These are phyloP conservation scores for Lates japonicus DNA, from an alignment of 2,797 vertebrate genomes.

Conservation along the genomic window DNA sequence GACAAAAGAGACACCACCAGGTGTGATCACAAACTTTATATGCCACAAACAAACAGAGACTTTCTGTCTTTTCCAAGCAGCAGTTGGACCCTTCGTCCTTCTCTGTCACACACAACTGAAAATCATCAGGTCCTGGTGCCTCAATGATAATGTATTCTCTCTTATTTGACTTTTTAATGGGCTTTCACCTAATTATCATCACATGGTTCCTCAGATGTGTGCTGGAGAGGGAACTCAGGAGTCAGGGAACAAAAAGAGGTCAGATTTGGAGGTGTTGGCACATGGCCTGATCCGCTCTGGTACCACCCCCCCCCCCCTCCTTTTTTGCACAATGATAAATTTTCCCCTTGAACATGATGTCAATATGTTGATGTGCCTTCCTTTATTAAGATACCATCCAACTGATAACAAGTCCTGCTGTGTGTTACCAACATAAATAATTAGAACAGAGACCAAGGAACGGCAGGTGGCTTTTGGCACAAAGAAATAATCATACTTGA, in stretches of 20 bases:
- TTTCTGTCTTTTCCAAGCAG: slow-evolving; percentile 30
- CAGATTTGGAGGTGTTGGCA: slow-evolving; percentile 89
- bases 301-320: slow-evolving; percentile 46
- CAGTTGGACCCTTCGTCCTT: slow-evolving; percentile 77
- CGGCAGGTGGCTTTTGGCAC: slow-evolving; percentile 99
- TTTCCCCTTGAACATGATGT: slow-evolving; percentile 98
- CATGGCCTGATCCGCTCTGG: slow-evolving; percentile 83
- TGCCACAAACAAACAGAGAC: slow-evolving; percentile 39
- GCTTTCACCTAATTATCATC: slow-evolving; percentile 96
- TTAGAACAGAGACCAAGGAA: slow-evolving; percentile 97
- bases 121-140: slow-evolving; percentile 77
- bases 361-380: slow-evolving; percentile 99
- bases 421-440: slow-evolving; percentile 99
- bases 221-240: slow-evolving; percentile 85
- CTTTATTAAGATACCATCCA: slow-evolving; percentile 99
- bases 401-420: slow-evolving; percentile 99
- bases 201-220: slow-evolving; percentile 90
- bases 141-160: slow-evolving; percentile 98
- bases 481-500: slow-evolving; percentile 99
- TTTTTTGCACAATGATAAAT: slow-evolving; percentile 84
- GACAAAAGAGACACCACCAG: neutral
- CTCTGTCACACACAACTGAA: slow-evolving; percentile 73
- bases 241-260: slow-evolving; percentile 91
- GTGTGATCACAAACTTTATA: slow-evolving; percentile 20
- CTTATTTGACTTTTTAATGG: slow-evolving; percentile 98